Evolutionary conservation across 2,888 invertebrate genomes (phyloP).

Genomic region (Stegana nigrithorax): DNA sequence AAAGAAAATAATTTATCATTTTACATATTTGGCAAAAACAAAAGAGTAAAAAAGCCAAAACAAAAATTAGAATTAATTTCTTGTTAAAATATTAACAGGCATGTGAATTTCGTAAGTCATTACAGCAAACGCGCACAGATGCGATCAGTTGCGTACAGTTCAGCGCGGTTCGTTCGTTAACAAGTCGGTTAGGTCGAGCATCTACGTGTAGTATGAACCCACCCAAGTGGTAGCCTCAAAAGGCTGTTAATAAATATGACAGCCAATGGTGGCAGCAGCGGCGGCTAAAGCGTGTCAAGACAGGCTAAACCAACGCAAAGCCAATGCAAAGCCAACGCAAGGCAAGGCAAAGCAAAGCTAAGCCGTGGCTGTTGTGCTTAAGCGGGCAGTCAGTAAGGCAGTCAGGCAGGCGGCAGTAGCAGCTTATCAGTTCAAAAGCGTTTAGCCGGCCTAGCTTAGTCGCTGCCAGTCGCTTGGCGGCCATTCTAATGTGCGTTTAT

Average conservation of each 20-base stretch:
- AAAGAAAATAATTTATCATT: too few relatives aligned
- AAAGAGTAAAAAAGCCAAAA: too few relatives aligned
- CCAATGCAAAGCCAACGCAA: too few relatives aligned
- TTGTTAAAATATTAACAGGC: slow-evolving; percentile 30
- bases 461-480: background rate
- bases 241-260: slow-evolving; percentile 2
- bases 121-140: too few relatives aligned
- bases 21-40: slow-evolving; percentile 20
- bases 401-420: slow-evolving; percentile 48
- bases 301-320: too few relatives aligned
- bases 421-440: slow-evolving; percentile 46
- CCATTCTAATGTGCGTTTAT: slow-evolving; percentile 15
- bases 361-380: too few relatives aligned
- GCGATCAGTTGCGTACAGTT: background rate
- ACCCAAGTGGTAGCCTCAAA: slow-evolving; percentile 44
- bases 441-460: background rate
- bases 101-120: slow-evolving; percentile 7
- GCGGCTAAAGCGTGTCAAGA: slow-evolving; percentile 2
- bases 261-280: background rate
- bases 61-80: slow-evolving; percentile 45
- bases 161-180: slow-evolving; percentile 9
- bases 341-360: too few relatives aligned
- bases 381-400: too few relatives aligned
- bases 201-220: slow-evolving; percentile 43
- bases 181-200: slow-evolving; percentile 15